These are phyloP conservation scores for Eurypyga helias DNA, from an alignment of 2,113 vertebrate genomes.

Conservation along the genomic window DNA sequence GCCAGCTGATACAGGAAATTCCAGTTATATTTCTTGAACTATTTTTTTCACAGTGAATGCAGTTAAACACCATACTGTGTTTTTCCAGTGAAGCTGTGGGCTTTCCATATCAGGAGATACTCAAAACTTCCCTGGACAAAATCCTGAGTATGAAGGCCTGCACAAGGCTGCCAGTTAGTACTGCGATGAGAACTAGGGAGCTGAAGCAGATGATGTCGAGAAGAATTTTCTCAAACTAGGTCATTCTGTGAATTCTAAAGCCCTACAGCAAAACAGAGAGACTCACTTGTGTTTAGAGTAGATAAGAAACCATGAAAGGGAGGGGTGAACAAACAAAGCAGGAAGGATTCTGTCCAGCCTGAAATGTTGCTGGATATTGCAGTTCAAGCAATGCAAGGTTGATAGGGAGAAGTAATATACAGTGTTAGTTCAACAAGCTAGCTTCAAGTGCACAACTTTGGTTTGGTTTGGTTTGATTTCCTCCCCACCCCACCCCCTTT, in stretches of 20 bases:
- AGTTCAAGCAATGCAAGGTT: not conserved
- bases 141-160: not conserved
- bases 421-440: not conserved
- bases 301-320: not conserved
- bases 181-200: not conserved
- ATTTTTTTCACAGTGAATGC: not conserved
- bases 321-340: not conserved
- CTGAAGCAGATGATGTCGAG: not conserved
- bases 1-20: not conserved
- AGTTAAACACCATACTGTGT: not conserved
- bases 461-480: not conserved
- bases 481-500: not conserved
- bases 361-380: not conserved
- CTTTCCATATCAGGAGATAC: not conserved
- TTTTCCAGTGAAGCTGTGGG: not conserved
- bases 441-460: not conserved
- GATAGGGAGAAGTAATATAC: not conserved
- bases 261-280: not conserved
- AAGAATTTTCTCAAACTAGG: not conserved
- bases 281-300: not conserved
- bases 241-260: not conserved
- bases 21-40: not conserved
- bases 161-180: not conserved
- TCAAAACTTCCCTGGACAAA: not conserved
- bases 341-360: not conserved